A percentile compares a stretch with the other conserved stretches of the same genome.
These are phyloP conservation scores for Orthosia gracilis DNA, from an alignment of 2,888 invertebrate genomes.

Conservation along the genomic window DNA sequence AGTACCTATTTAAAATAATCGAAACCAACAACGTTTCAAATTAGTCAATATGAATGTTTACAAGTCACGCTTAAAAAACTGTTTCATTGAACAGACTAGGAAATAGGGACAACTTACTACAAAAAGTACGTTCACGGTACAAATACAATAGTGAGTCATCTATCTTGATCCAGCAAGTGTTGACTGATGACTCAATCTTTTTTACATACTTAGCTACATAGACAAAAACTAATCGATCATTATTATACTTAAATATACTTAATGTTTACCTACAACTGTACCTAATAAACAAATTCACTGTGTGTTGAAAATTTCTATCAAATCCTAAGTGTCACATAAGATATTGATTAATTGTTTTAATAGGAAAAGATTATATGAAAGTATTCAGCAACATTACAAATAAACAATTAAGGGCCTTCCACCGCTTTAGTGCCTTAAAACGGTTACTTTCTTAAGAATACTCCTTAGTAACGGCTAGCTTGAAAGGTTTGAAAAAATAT, in stretches of 20 bases:
- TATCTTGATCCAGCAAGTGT: not conserved
- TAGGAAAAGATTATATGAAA: too few species aligned
- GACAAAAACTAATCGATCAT: slow-evolving; percentile 21
- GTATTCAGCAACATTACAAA: too few species aligned
- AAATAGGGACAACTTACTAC: not conserved
- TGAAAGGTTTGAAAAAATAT: too few species aligned
- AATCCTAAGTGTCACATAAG: not conserved
- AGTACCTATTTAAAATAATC: not conserved
- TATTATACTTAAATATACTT: slow-evolving; percentile 1
- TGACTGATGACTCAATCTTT: slow-evolving; percentile 40
- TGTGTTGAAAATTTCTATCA: not conserved
- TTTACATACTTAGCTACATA: slow-evolving; percentile 7
- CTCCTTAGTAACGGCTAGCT: too few species aligned
- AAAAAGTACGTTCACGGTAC: slow-evolving; percentile 24
- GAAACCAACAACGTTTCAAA: not conserved
- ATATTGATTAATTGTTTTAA: too few species aligned
- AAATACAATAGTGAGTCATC: slow-evolving; percentile 33
- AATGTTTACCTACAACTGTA: slow-evolving; percentile 18
- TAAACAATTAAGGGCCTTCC: too few species aligned
- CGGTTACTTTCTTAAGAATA: too few species aligned
- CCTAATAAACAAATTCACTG: slow-evolving; percentile 1
- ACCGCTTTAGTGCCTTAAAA: too few species aligned
- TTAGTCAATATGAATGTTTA: not conserved
- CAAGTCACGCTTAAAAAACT: not conserved
- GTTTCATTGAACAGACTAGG: not conserved